Evolutionary conservation across 2,797 vertebrate genomes (phyloP).

Genomic region (Oophaga sylvatica): DNA sequence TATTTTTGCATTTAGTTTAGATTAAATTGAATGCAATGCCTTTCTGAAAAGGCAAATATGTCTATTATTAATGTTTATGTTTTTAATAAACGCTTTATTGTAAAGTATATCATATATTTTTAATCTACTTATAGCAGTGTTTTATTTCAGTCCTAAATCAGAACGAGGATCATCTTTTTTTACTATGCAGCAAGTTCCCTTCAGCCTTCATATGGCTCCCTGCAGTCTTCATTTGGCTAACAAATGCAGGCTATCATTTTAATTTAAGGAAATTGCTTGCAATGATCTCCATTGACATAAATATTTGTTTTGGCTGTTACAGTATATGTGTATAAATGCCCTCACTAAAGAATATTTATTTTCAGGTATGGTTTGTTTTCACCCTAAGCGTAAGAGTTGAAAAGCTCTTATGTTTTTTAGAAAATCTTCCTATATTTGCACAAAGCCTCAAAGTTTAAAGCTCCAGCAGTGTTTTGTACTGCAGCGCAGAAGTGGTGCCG

Average conservation of each 20-base stretch:
- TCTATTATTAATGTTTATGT: constrained; percentile 50
- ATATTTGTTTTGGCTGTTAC: constrained; percentile 35
- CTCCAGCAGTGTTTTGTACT: neutral
- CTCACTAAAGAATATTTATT: neutral
- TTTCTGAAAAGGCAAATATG: constrained; percentile 16
- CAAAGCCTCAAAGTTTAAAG: neutral
- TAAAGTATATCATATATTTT: constrained; percentile 51
- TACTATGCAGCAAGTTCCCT: constrained; percentile 26
- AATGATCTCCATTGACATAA: constrained; percentile 39
- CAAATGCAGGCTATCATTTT: constrained; percentile 51
- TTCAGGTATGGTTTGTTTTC: neutral
- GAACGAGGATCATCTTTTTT: constrained; percentile 7
- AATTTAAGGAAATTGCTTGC: constrained; percentile 50
- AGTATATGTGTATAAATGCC: neutral
- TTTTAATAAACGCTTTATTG: constrained; percentile 55
- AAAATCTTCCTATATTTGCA: neutral
- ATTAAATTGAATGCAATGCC: neutral
- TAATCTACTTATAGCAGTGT: constrained; percentile 34
- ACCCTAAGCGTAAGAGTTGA: neutral
- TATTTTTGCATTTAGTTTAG: neutral
- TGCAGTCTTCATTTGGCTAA: constrained; percentile 46
- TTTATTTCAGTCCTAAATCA: constrained; percentile 41
- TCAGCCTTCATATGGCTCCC: constrained; percentile 29
- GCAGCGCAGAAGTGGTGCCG: too few species aligned
- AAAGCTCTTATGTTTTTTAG: neutral